A percentile compares a stretch with the other conserved stretches of the same genome.
phyloP scores from a whole-genome alignment of 2,797 vertebrate genomes.

The Myripristis jacobus region DNA sequence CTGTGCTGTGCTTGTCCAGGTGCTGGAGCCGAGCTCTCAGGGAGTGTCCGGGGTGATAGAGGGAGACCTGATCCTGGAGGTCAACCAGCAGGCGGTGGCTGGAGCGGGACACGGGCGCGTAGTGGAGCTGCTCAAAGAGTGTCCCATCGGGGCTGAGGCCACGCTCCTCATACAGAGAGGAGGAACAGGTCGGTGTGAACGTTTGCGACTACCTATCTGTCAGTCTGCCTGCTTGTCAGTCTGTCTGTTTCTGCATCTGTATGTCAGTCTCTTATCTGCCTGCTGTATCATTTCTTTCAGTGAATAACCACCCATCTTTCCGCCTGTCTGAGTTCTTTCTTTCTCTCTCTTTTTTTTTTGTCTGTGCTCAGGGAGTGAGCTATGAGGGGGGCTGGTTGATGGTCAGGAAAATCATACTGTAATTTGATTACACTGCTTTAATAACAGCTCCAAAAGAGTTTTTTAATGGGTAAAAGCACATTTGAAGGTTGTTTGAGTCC shows the following conservation, averaged over 20 bases:
- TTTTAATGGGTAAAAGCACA: no score
- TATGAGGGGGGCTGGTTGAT: no score
- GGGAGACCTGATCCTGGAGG: slow-evolving; percentile 99
- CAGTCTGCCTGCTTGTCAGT: neutral
- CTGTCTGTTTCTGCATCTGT: neutral
- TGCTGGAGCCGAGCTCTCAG: slow-evolving; percentile 93
- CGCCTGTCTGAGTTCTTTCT: no score
- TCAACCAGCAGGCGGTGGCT: slow-evolving; percentile 98
- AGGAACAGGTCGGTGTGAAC: slow-evolving; percentile 84
- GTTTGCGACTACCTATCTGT: no score
- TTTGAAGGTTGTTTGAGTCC: no score
- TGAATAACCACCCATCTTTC: no score
- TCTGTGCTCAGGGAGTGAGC: no score
- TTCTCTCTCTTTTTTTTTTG: neutral
- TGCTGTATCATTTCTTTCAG: no score
- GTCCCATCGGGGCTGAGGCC: slow-evolving; percentile 94
- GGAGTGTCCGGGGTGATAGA: slow-evolving; percentile 94
- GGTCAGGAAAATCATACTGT: no score
- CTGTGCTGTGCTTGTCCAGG: slow-evolving; percentile 69
- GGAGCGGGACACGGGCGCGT: slow-evolving; percentile 97
- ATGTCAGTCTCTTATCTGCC: no score
- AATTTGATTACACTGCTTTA: no score
- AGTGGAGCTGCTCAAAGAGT: slow-evolving; percentile 99
- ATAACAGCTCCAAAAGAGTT: no score
- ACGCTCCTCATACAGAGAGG: slow-evolving; percentile 96